A percentile compares a stretch with the other conserved stretches of the same genome.
These are phyloP conservation scores for Drosophila nigrodunni DNA, from an alignment of 1,140 invertebrate genomes.

Conservation along the genomic window DNA sequence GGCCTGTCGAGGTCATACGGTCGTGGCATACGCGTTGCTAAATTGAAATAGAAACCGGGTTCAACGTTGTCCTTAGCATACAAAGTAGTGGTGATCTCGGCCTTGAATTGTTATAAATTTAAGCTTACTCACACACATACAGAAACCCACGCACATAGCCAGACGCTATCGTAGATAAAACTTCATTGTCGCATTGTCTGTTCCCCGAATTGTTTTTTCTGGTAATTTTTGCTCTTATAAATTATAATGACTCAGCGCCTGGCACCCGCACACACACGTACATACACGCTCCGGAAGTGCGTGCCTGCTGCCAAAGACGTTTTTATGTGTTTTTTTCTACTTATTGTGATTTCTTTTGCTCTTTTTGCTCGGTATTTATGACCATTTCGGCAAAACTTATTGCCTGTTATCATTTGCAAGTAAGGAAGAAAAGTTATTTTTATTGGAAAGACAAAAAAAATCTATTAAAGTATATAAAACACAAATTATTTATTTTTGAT, in stretches of 20 bases:
- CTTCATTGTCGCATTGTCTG: conserved; percentile 77
- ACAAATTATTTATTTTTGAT: conserved; percentile 49
- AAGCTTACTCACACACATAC: conserved; percentile 16
- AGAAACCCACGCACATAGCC: conserved; percentile 7
- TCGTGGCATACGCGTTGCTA: conserved; percentile 60
- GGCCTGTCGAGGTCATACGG: conserved; percentile 65
- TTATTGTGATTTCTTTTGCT: conserved; percentile 49
- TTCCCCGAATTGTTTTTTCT: conserved; percentile 23
- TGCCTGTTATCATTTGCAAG: conserved; percentile 48
- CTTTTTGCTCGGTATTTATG: conserved; percentile 67
- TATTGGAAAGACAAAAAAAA: conserved; percentile 37
- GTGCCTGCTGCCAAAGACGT: conserved; percentile 37
- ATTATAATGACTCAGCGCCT: conserved; percentile 80
- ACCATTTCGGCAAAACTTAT: conserved; percentile 63
- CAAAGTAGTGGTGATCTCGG: conserved; percentile 55
- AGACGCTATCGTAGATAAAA: conserved; percentile 39
- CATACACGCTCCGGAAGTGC: conserved; percentile 55
- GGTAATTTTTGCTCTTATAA: conserved; percentile 66
- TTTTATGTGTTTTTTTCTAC: conserved; percentile 20
- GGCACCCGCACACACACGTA: conserved; percentile 7
- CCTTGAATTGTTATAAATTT: conserved; percentile 76
- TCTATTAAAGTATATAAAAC: conserved; percentile 36
- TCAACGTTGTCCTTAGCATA: conserved; percentile 59
- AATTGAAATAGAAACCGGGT: conserved; percentile 57
- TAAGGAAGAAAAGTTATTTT: conserved; percentile 35